Percentiles rank a stretch among this genome's conserved stretches.
Evolutionary conservation across 2,797 vertebrate genomes (phyloP).

Genomic region (Acanthopagrus latus): DNA sequence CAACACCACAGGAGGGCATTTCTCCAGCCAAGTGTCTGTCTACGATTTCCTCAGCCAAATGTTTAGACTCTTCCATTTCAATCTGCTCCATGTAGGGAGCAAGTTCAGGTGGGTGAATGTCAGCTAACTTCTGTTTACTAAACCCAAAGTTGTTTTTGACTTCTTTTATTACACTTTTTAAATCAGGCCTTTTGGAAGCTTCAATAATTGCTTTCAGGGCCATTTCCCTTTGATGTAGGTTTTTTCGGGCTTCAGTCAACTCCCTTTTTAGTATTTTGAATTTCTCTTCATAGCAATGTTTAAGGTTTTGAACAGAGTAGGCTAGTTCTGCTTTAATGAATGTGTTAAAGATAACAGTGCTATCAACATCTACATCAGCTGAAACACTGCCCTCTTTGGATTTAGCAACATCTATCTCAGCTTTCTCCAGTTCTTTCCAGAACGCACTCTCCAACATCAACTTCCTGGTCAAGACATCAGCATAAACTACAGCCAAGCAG

Average conservation of each 20-base stretch:
- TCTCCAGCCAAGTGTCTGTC: constrained; percentile 77
- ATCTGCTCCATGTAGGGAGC: constrained; percentile 82
- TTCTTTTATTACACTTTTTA: constrained; percentile 88
- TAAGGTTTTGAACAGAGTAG: constrained; percentile 89
- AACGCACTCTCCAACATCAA: constrained; percentile 91
- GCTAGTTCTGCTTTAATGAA: constrained; percentile 92
- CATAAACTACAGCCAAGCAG: constrained; percentile 83
- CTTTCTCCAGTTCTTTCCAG: constrained; percentile 90
- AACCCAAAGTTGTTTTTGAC: constrained; percentile 82
- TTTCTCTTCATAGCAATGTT: constrained; percentile 88
- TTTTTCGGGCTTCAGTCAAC: constrained; percentile 85
- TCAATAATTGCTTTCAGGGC: constrained; percentile 87
- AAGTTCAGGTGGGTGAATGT: constrained; percentile 78
- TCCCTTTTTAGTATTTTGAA: constrained; percentile 89
- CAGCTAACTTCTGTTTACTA: constrained; percentile 78
- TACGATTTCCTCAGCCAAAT: constrained; percentile 78
- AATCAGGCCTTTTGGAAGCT: constrained; percentile 85
- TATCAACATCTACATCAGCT: constrained; percentile 64
- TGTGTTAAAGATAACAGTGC: constrained; percentile 70
- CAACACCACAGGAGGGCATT: constrained; percentile 63
- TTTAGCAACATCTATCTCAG: constrained; percentile 73
- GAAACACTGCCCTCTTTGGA: constrained; percentile 53
- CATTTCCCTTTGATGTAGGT: constrained; percentile 88
- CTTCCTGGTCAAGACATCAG: constrained; percentile 90
- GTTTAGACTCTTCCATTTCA: constrained; percentile 80